These are phyloP conservation scores for Lycopodina hypogea DNA, from an alignment of 37 sponge, comb jelly and placozoan species.

Conservation along the genomic window DNA sequence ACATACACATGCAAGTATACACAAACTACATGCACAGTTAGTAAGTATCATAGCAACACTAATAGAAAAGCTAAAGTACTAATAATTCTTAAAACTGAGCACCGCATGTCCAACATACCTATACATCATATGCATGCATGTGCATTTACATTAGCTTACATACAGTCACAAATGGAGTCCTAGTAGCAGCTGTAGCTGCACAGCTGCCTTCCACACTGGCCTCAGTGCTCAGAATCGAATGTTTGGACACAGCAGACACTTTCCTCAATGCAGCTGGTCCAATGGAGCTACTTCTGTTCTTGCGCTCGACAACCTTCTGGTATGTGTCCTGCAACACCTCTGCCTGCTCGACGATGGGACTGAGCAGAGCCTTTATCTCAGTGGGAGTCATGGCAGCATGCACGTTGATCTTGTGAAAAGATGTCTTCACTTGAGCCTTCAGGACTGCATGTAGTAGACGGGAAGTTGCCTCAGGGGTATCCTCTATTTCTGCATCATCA, in stretches of 20 bases:
- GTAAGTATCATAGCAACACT: too few species aligned
- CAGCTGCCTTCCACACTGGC: background rate
- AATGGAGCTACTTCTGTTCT: background rate
- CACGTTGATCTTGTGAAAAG: conserved; percentile 77
- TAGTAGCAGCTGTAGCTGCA: background rate
- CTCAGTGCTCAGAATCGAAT: background rate
- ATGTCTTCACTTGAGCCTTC: conserved; percentile 28
- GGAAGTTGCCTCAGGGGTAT: conserved; percentile 46
- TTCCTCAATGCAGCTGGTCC: background rate
- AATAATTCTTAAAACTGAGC: too few species aligned
- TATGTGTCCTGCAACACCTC: conserved; percentile 16
- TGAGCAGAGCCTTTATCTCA: conserved; percentile 50
- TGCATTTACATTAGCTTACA: background rate
- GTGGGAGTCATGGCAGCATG: conserved; percentile 77
- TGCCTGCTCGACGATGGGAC: conserved; percentile 50
- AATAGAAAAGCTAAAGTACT: too few species aligned
- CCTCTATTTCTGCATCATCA: background rate
- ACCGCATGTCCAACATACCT: too few species aligned
- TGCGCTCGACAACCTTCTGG: background rate
- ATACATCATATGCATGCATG: too few species aligned
- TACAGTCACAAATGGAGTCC: conserved; percentile 61
- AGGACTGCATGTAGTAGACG: conserved; percentile 44
- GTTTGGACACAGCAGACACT: background rate
- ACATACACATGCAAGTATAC: background rate
- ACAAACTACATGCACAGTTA: background rate